Conservation (phyloP, 2,888 invertebrate genomes). For the Drosophila mulleri region DNA sequence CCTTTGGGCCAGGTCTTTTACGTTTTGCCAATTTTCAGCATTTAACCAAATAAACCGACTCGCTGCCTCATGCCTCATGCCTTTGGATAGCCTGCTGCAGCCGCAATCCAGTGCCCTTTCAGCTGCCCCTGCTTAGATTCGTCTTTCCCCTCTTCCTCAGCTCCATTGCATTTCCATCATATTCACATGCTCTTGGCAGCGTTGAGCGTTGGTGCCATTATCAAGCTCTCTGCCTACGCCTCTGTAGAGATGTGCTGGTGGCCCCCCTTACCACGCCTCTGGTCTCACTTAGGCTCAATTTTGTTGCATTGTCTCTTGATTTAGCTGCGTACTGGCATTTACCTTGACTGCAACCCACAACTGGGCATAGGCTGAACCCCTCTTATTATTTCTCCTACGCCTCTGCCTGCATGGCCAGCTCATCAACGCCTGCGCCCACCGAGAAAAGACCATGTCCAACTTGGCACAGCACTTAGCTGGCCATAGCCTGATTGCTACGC, state of each 20-base stretch:
- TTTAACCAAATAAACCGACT: slow-evolving; percentile 75
- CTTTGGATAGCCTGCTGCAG: background rate
- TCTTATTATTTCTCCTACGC: background rate
- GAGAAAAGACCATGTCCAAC: slow-evolving; percentile 34
- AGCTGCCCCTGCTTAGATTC: slow-evolving; percentile 5
- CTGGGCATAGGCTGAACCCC: background rate
- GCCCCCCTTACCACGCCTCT: background rate
- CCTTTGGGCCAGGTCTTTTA: slow-evolving; percentile 27
- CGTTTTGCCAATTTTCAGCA: slow-evolving; percentile 76
- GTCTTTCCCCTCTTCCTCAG: background rate
- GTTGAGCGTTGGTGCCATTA: slow-evolving; percentile 50
- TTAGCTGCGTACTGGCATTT: slow-evolving; percentile 42
- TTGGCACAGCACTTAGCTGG: slow-evolving; percentile 2
- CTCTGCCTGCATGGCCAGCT: slow-evolving; percentile 11
- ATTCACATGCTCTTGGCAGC: slow-evolving; percentile 47
- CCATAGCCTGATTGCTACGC: background rate
- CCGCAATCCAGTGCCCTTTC: background rate
- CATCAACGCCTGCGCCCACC: slow-evolving; percentile 27
- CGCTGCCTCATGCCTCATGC: slow-evolving; percentile 4
- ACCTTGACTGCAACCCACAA: slow-evolving; percentile 49
- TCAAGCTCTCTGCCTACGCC: slow-evolving; percentile 25
- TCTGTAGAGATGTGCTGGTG: background rate
- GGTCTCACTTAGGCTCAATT: slow-evolving; percentile 35
- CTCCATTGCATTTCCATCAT: slow-evolving; percentile 35
- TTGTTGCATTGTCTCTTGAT: slow-evolving; percentile 49